Conservation (phyloP, 53 echinoderm and acorn worm species). For the Pentamera pediparva region DNA sequence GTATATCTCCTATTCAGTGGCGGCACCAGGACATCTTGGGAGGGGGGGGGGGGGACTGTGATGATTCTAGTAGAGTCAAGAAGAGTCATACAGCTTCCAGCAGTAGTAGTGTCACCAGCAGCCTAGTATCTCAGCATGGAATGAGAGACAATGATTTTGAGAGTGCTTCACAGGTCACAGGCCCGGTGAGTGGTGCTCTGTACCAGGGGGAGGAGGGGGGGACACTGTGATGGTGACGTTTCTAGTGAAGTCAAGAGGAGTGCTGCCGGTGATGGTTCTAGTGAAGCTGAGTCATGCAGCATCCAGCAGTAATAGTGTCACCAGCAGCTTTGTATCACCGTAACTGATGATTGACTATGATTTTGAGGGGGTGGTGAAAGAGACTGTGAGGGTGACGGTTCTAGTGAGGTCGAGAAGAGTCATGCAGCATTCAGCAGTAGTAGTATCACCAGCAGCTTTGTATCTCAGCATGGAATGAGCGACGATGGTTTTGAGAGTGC, state of each 20-base stretch:
- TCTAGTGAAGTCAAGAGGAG: no score
- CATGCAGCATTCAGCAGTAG: no score
- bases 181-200: slow-evolving; percentile 88
- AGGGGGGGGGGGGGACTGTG: slow-evolving; percentile 38
- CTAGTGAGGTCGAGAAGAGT: no score
- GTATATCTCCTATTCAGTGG: neutral
- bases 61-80: slow-evolving; percentile 24
- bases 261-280: no score
- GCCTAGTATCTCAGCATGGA: neutral
- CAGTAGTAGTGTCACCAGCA: slow-evolving; percentile 44
- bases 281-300: no score
- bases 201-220: no score
- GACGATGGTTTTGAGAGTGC: no score
- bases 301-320: neutral
- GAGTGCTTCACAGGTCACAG: slow-evolving; percentile 87
- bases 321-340: neutral
- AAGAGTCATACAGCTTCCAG: slow-evolving; percentile 37
- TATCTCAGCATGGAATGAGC: neutral
- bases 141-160: slow-evolving; percentile 88
- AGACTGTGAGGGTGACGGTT: no score
- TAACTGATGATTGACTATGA: neutral
- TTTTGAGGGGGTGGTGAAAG: no score
- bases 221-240: no score
- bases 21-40: neutral
- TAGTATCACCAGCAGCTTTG: neutral